Evolutionary conservation across 1,140 invertebrate species (phyloP), one percentile per base, ranked within the genome.

Genomic region (Ephestia elutella): DNA sequence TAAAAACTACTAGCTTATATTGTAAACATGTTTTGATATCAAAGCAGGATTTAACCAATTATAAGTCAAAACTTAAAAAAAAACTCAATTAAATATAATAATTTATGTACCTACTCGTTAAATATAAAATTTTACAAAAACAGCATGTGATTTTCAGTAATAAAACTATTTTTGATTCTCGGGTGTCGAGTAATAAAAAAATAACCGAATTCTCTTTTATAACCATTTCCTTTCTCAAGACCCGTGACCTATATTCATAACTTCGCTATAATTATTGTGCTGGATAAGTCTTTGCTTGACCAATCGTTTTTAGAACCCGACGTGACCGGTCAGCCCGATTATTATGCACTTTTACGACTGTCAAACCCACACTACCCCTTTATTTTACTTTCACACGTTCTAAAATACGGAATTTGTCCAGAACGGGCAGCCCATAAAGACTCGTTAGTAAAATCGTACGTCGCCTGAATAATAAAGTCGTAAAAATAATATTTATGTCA

Each of bases 371-470:
- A 56, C 50, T 25, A 74, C 75, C 80, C 80, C 67, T 78, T 75
- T 73, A 77, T 75, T 80, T 74, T 75, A 81, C 81, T 85, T 86
- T 87, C 85, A 86, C 83, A 87, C 80, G 82, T 86, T 85, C 77
- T 80, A 71, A 82, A 78, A 82, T 62, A 58, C 66, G 65, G 73
- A 73, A 79, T 84, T 76, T 82, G 78, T 80, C 77, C 60, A 71
- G 71, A 80, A 62, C 70, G 75, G 74, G 69, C 74, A 74, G 55
- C 68, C 82, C 76, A 65, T 85, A 84, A 86, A 86, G 60, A 57
- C 63, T 80, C 68, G 66, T 77, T 72, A 78, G 66, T 71, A 65
- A 73, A 69, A 66, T 71, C 66, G 54, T 65, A 75, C 68, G 59
- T 62, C 48, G 54, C 67, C 53, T 66, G 80, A 62, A 86, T 83